Evolutionary conservation across 2,888 invertebrate genomes (phyloP).

Genomic region (Abrostola triplasia): DNA sequence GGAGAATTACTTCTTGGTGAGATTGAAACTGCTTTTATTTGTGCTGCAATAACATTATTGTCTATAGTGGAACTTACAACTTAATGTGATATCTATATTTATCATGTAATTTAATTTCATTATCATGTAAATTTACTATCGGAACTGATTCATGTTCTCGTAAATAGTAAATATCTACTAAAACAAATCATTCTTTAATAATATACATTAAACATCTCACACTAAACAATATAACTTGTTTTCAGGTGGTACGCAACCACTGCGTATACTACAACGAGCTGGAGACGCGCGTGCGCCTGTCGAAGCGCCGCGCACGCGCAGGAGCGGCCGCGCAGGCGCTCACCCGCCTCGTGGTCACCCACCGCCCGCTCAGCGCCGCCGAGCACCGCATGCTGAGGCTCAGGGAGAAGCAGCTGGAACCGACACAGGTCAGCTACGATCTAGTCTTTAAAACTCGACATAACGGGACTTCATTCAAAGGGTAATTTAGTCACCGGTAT

Average conservation of each 20-base stretch:
- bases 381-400: conserved; percentile 96
- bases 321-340: conserved; percentile 89
- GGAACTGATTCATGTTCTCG: no score
- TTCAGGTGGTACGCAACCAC: conserved; percentile 93
- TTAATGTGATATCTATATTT: no score
- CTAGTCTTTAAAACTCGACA: no score
- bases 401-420: conserved; percentile 96
- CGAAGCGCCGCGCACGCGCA: conserved; percentile 94
- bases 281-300: conserved; percentile 97
- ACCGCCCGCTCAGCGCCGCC: conserved; percentile 94
- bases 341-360: conserved; percentile 96
- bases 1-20: conserved; percentile 97
- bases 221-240: not conserved
- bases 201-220: no score
- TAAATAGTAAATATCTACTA: no score
- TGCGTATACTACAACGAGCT: conserved; percentile 98
- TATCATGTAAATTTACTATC: no score
- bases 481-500: no score
- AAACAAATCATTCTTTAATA: no score
- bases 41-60: not conserved
- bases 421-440: conserved; percentile 87
- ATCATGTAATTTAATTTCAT: no score
- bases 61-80: no score
- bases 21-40: conserved; percentile 39
- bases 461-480: no score